Base-by-base conservation (phyloP, 2,113 vertebrate genomes). In the Hystrix cristata region DNA sequence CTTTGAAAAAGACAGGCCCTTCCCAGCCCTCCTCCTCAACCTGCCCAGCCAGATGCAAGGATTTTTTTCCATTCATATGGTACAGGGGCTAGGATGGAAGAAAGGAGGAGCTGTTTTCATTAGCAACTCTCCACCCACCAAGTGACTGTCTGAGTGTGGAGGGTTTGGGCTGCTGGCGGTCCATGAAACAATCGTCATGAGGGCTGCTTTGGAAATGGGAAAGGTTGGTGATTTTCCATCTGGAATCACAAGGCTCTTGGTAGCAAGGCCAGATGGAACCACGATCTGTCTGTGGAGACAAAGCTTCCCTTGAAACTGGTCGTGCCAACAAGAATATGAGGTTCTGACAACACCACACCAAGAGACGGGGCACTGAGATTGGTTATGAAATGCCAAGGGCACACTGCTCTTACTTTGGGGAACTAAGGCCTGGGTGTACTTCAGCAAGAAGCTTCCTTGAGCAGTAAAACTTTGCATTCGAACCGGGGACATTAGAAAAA, bases 221-320 rank as follows among this genome's bases (percentile, higher is more conserved):
- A 38, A 55, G 48, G 18, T 21, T 25, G 57, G 64, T 48, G 38
- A 51, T 89, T 96, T 97, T 97, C 97, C 98, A 95, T 96, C 90
- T 94, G 95, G 94, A 97, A 91, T 96, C 96, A 85, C 65, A 60
- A 91, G 87, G 43, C 93, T 94, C 29, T 96, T 12, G 11, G 90
- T 93, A 87, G 87, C 71, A 59, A 72, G 74, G 85, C 96, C 96
- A 97, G 91, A 95, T 92, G 94, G 97, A 97, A 57, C 78, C 80
- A 60, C 0, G 15, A 23, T 85, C 96, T 95, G 81, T 81, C 64
- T 90, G 11, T 27, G 23, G 43, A 96, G 87, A 97, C 93, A 95
- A 96, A 97, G 96, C 87, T 82, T 87, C 87, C 80, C 92, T 97
- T 92, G 88, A 90, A 97, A 92, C 65, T 48, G 31, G 81, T 34